phyloP scores from a whole-genome alignment of 2,113 vertebrate species.

The Nettapus auritus region DNA sequence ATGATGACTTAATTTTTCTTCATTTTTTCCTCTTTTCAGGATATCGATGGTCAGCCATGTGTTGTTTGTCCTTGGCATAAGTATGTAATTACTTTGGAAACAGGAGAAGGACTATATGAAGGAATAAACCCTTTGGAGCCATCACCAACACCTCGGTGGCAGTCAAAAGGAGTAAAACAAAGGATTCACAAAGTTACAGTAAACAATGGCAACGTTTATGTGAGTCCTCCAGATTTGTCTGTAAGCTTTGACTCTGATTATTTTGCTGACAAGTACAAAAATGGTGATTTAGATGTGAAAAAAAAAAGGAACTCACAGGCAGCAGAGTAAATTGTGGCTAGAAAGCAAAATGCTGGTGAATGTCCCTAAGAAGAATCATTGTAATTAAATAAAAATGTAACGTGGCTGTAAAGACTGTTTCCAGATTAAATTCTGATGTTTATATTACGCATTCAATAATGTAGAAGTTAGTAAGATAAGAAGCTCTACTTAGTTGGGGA shows the following conservation, averaged over 20 bases:
- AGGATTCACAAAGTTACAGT: constrained; percentile 84
- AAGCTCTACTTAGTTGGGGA: not conserved
- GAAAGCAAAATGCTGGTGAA: not conserved
- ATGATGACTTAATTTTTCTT: not conserved
- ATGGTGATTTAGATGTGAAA: constrained; percentile 44
- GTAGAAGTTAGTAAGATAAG: not conserved
- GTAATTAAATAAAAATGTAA: not conserved
- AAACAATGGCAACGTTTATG: constrained; percentile 82
- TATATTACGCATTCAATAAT: not conserved
- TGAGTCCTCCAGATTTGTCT: constrained; percentile 79
- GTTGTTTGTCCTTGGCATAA: constrained; percentile 95
- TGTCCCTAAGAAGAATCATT: not conserved
- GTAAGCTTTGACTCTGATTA: constrained; percentile 87
- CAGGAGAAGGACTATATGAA: constrained; percentile 90
- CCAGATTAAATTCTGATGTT: not conserved
- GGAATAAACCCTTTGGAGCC: constrained; percentile 77
- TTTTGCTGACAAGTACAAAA: constrained; percentile 86
- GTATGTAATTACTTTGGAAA: constrained; percentile 87
- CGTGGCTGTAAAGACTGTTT: not conserved
- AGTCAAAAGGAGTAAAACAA: constrained; percentile 92
- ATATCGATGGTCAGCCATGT: constrained; percentile 85
- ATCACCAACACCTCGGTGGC: constrained; percentile 78
- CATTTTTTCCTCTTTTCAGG: constrained; percentile 71
- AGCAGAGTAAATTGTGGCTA: not conserved
- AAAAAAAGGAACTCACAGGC: not conserved